Evolutionary conservation across 2,113 vertebrate species (phyloP), one percentile per base, ranked within the genome.

Genomic region (Coturnix japonica): DNA sequence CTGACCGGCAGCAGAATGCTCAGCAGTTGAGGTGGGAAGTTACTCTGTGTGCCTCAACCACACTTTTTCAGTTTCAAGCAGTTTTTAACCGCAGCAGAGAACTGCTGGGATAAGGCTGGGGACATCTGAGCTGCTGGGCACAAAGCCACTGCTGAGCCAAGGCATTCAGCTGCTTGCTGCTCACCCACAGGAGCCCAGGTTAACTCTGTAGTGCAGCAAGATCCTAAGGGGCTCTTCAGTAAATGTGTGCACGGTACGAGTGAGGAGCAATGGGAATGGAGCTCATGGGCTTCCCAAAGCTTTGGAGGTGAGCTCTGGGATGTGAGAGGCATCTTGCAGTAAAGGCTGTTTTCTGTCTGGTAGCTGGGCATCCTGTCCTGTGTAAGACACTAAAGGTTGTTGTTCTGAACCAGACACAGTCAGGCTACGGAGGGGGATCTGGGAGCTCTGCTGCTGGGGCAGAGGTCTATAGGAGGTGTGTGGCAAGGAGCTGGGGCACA

Each of bases 111-210:
- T 33, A 11, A 57, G 63, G 33, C 73, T 92, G 86, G 76, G 85
- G 31, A 33, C 28, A 41, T 15, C 39, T 84, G 80, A 23, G 12
- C 1, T 26, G 65, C 87, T 61, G 84, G 91, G 93, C 90, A 94
- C 9, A 15, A 64, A 81, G 88, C 94, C 88, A 91, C 89, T 94
- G 95, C 94, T 96, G 94, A 97, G 91, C 95, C 91, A 96, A 80
- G 37, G 79, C 88, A 23, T 95, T 73, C 51, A 5, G 49, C 9
- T 75, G 35, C 77, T 87, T 44, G 60, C 53, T 20, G 82, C 85
- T 81, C 6, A 49, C 57, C 17, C 5, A 21, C 0, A 1, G 53
- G 78, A 90, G 63, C 93, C 53, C 77, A 63, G 88, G 63, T 90
- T 81, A 86, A 73, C 74, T 86, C 90, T 4, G 3, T 1, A 81